Evolutionary conservation across 2,797 vertebrate species (phyloP).

Genomic region (Nyctalus aviator): DNA sequence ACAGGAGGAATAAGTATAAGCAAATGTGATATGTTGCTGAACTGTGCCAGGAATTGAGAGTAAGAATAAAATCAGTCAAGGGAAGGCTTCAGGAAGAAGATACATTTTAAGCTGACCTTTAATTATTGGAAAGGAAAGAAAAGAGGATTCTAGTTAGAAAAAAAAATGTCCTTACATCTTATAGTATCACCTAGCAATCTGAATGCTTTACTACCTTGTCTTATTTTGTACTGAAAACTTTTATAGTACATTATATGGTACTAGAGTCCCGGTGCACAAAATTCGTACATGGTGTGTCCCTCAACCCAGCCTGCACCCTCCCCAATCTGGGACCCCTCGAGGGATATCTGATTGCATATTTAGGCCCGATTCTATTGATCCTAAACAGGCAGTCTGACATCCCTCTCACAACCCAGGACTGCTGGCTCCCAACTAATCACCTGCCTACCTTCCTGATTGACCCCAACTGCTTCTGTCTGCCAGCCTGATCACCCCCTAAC

Average conservation of each 20-base stretch:
- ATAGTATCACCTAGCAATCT: slow-evolving; percentile 27
- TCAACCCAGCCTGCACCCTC: no score
- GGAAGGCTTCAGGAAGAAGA: slow-evolving; percentile 23
- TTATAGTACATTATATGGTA: not conserved
- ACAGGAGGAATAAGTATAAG: slow-evolving; percentile 2
- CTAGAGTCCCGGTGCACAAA: no score
- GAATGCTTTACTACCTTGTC: not conserved
- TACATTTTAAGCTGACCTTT: slow-evolving; percentile 13
- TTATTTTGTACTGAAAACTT: slow-evolving; percentile 33
- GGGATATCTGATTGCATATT: no score
- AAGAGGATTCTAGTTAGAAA: not conserved
- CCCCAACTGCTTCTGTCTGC: no score
- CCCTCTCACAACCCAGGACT: no score
- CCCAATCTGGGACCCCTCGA: no score
- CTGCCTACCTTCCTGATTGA: no score
- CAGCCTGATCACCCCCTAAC: no score
- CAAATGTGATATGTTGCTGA: slow-evolving; percentile 1
- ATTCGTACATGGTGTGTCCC: no score
- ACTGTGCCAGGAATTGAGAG: not conserved
- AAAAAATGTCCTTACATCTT: not conserved
- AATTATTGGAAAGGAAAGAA: slow-evolving; percentile 11
- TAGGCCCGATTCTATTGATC: no score
- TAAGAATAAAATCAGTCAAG: not conserved
- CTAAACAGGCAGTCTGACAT: no score
- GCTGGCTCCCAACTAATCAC: no score